These are phyloP conservation scores for Macropus fuliginosus DNA, from an alignment of 2,797 vertebrate species.

Conservation along the genomic window DNA sequence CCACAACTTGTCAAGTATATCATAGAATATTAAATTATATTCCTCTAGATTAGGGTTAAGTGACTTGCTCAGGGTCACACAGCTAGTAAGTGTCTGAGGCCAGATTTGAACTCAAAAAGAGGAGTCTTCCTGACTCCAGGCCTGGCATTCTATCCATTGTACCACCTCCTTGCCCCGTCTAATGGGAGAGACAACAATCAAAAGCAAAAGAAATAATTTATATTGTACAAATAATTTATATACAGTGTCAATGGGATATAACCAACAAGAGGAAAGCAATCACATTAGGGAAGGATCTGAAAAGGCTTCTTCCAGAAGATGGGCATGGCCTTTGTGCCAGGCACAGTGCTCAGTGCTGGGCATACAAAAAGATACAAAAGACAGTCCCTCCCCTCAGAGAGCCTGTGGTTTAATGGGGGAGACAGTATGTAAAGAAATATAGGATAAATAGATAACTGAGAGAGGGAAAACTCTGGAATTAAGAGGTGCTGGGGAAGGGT, in stretches of 20 bases:
- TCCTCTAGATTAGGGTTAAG: not conserved
- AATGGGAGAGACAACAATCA: not conserved
- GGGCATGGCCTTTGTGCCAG: not conserved
- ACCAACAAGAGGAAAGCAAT: not conserved
- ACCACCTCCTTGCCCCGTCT: not conserved
- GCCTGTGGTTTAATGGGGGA: not conserved
- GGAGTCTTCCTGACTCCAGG: not conserved
- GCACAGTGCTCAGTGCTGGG: not conserved
- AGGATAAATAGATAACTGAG: not conserved
- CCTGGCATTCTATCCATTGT: not conserved
- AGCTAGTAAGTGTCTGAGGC: not conserved
- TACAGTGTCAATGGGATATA: not conserved
- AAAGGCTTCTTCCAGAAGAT: not conserved
- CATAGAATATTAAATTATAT: slow-evolving; percentile 16
- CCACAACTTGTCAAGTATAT: slow-evolving; percentile 23
- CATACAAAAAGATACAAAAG: not conserved
- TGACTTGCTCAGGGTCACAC: not conserved
- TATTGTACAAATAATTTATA: not conserved
- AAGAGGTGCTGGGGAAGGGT: not conserved
- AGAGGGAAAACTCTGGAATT: not conserved
- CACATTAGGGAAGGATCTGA: not conserved
- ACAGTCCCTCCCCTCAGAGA: not conserved
- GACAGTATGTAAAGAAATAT: not conserved
- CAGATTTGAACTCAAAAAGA: not conserved
- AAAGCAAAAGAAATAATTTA: not conserved